Conservation (phyloP, 2,113 vertebrate species). For the Grus americana region DNA sequence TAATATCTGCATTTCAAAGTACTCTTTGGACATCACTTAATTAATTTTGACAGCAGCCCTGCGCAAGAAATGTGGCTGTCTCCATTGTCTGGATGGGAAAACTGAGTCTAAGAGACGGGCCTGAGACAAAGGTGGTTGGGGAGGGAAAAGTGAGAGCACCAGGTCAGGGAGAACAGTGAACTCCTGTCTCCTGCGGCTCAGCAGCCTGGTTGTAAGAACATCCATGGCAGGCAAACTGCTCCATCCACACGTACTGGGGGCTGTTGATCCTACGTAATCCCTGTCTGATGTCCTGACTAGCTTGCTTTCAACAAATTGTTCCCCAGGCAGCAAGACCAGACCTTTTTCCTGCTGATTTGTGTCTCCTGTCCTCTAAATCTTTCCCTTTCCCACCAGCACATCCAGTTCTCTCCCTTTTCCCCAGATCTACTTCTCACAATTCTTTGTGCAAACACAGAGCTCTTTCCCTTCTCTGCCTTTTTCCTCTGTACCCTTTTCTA, state of each 20-base stretch:
- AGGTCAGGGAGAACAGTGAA: not conserved
- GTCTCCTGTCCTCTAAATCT: not conserved
- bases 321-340: not conserved
- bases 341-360: not conserved
- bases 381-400: not conserved
- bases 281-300: not conserved
- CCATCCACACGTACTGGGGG: fast-evolving
- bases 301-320: not conserved
- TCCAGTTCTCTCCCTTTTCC: not conserved
- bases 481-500: not conserved
- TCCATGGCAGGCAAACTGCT: not conserved
- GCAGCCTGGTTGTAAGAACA: not conserved
- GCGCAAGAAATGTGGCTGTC: not conserved
- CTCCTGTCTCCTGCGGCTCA: not conserved
- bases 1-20: constrained; percentile 66
- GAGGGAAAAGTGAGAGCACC: not conserved
- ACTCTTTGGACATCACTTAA: constrained; percentile 54
- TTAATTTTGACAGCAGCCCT: constrained; percentile 53
- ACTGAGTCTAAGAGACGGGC: not conserved
- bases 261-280: not conserved
- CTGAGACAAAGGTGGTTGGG: not conserved
- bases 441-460: not conserved
- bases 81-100: constrained; percentile 2
- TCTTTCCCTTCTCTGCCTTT: not conserved
- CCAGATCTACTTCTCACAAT: not conserved